These are phyloP conservation scores for Rhyacichthys aspro DNA, from an alignment of 2,797 vertebrate species.

Conservation along the genomic window DNA sequence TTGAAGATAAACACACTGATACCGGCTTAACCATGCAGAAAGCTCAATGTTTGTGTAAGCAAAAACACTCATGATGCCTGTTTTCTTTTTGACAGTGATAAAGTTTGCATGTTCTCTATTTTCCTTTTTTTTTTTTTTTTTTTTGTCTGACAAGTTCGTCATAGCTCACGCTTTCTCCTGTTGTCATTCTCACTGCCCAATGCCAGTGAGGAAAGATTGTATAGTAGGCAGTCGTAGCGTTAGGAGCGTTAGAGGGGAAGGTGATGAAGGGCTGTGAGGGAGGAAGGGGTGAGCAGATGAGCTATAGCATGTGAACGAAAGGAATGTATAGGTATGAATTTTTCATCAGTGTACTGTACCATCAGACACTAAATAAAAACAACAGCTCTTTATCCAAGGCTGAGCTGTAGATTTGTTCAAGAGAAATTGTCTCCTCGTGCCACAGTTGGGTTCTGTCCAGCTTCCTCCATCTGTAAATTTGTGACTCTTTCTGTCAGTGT, in stretches of 20 bases:
- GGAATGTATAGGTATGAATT: constrained; percentile 45
- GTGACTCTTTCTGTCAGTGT: no score
- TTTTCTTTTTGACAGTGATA: background rate
- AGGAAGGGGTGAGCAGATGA: background rate
- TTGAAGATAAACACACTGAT: constrained; percentile 30
- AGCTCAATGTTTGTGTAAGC: background rate
- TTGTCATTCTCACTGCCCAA: background rate
- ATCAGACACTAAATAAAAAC: constrained; percentile 53
- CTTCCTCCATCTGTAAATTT: no score
- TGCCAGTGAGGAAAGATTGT: background rate
- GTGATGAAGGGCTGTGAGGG: constrained; percentile 25
- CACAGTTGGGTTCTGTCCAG: no score
- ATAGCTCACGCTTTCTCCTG: background rate
- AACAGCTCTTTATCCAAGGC: constrained; percentile 16
- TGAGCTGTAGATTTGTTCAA: constrained; percentile 40
- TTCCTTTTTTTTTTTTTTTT: background rate
- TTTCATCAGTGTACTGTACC: constrained; percentile 53
- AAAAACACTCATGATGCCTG: background rate
- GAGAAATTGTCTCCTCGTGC: no score
- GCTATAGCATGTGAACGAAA: constrained; percentile 2
- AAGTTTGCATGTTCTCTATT: background rate
- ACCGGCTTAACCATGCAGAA: constrained; percentile 31
- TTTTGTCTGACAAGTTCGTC: constrained; percentile 5
- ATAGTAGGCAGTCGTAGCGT: constrained; percentile 4
- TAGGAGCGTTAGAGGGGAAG: constrained; percentile 19